Evolutionary conservation across 2,797 vertebrate genomes (phyloP).

Genomic region (Neostethus bicornis): DNA sequence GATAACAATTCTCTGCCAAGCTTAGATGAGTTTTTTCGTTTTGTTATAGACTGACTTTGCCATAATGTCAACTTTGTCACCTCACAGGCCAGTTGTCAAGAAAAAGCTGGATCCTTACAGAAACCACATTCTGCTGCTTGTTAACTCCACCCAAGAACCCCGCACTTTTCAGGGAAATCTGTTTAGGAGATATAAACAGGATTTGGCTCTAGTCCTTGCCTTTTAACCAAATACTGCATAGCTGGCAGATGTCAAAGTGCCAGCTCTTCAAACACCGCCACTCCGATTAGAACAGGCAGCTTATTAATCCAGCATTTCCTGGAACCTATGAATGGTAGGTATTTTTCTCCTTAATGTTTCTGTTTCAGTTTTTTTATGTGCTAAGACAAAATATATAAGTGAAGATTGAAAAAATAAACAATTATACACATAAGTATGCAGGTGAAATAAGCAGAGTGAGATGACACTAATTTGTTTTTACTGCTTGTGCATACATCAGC

Average conservation of each 20-base stretch:
- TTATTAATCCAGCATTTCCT: constrained; percentile 93
- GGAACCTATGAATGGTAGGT: constrained; percentile 70
- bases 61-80: constrained; percentile 81
- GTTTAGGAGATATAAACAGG: constrained; percentile 83
- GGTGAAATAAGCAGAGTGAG: constrained; percentile 23
- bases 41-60: constrained; percentile 78
- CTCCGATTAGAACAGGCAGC: constrained; percentile 87
- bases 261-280: constrained; percentile 87
- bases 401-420: constrained; percentile 40
- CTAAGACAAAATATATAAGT: constrained; percentile 76
- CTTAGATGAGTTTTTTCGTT: constrained; percentile 64
- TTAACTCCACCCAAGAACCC: constrained; percentile 5
- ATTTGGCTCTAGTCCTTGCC: constrained; percentile 79
- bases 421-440: constrained; percentile 18
- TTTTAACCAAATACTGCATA: constrained; percentile 81
- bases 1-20: constrained; percentile 56
- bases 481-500: constrained; percentile 86
- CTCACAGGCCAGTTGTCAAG: constrained; percentile 72
- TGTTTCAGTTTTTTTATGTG: constrained; percentile 49
- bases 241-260: constrained; percentile 83
- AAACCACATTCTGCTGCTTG: constrained; percentile 64
- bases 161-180: constrained; percentile 57
- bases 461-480: constrained; percentile 69
- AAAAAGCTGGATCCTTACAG: constrained; percentile 65
- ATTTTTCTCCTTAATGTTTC: constrained; percentile 40